Base-by-base conservation (phyloP, 2,888 invertebrate species). In the Clistopyga incitator region DNA sequence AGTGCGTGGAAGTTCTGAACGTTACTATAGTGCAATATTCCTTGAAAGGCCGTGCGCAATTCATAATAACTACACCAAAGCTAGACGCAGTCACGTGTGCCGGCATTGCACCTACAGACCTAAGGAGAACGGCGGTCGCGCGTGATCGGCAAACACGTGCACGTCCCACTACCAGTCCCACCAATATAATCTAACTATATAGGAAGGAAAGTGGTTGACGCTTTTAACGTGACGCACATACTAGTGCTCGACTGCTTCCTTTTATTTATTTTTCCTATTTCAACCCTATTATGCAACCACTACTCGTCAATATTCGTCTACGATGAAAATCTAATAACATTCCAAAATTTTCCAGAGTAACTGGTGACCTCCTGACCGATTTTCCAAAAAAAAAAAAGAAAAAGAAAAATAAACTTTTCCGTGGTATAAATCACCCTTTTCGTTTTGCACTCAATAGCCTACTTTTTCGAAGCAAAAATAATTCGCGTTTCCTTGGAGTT, bases 91-190 rank as follows among this genome's bases (percentile, higher is more conserved):
- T 80, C 79, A 83, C 83, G 83, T 83, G 83, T 38, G 15, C 47
- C 64, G 59, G 67, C 59, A 47, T 75, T 71, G 47, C 56, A 76
- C 72, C 38, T 79, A 45, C 23, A 42, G 56, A 61, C 29, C n/a
- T 23, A 71, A 70, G 47, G 34, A 67, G 59, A 83, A n/a, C 45
- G 25, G 38, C 25, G 65, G 81, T 47, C 72, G 47, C 82, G 78
- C 86, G 79, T 84, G 82, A 79, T 77, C 78, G 65, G 68, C 38
- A 70, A 79, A 83, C 82, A 84, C 86, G 86, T 86, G 86, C 82
- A 74, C 78, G 82, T 18, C 72, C 61, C 29, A 79, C 42, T 71
- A 38, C 10, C 67, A 68, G 38, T 56, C 11, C 13, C 38, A 20
- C 34, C 50, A 56, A 65, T 65, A 68, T 56, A 75, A 77, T 54